Evolutionary conservation across 2,113 vertebrate species (phyloP).

Genomic region (Pelvicachromis taeniatus): DNA sequence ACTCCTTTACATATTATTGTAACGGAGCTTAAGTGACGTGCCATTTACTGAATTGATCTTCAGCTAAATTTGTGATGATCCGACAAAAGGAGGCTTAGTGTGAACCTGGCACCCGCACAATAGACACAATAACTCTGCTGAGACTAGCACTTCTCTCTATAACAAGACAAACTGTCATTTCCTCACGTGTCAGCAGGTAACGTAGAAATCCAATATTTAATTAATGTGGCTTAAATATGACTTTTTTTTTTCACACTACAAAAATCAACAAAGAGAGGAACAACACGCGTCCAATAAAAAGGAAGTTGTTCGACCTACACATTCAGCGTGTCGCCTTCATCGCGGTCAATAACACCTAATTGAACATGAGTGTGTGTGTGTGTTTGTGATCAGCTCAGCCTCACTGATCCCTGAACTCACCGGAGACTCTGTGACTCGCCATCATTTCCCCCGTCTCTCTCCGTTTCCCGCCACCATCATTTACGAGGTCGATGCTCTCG

Average conservation of each 20-base stretch:
- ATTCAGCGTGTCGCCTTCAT: neutral
- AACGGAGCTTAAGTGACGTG: neutral
- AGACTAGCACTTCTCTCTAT: neutral
- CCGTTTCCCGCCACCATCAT: neutral
- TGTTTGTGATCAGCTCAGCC: neutral
- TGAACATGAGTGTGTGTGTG: rapidly evolving
- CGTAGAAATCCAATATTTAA: neutral
- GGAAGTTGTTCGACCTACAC: neutral
- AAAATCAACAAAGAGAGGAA: neutral
- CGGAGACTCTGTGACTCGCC: neutral
- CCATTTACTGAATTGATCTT: neutral
- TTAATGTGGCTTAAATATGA: neutral
- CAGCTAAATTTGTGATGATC: neutral
- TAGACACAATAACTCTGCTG: neutral
- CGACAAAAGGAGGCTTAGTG: neutral
- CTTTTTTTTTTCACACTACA: neutral
- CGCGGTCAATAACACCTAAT: neutral
- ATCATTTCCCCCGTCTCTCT: neutral
- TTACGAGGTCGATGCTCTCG: neutral
- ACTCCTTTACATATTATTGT: neutral
- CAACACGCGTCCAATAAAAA: neutral
- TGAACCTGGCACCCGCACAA: neutral
- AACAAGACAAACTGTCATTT: neutral
- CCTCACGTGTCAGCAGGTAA: neutral
- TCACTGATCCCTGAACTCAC: neutral